These are phyloP conservation scores for Lasiurus borealis DNA, from an alignment of 2,113 vertebrate species.

Conservation along the genomic window DNA sequence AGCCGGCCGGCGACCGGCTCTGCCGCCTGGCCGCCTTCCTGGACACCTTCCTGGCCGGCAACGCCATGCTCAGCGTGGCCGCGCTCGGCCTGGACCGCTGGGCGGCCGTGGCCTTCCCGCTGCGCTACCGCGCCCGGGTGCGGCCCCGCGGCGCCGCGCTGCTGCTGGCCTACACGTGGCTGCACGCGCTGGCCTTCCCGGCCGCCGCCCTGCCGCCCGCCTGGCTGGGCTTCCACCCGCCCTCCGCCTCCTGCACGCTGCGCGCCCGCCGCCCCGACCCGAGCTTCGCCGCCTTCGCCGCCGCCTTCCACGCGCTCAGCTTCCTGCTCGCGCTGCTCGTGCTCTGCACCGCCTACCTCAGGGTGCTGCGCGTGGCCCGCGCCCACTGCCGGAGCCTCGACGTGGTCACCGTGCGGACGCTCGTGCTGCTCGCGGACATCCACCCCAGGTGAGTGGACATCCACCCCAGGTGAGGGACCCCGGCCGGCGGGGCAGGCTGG, in stretches of 20 bases:
- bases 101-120: slow-evolving; percentile 98
- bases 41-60: slow-evolving; percentile 97
- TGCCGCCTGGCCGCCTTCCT: slow-evolving; percentile 94
- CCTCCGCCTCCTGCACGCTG: slow-evolving; percentile 97
- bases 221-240: slow-evolving; percentile 96
- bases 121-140: slow-evolving; percentile 97
- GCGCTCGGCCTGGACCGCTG: slow-evolving; percentile 98
- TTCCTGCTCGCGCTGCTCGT: slow-evolving; percentile 96
- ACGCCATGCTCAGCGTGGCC: slow-evolving; percentile 98
- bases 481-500: too few species aligned
- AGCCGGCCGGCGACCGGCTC: slow-evolving; percentile 90
- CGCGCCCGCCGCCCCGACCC: slow-evolving; percentile 88
- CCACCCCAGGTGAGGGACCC: too few species aligned
- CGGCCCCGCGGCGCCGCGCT: slow-evolving; percentile 94
- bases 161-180: slow-evolving; percentile 96
- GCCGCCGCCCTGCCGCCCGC: slow-evolving; percentile 93
- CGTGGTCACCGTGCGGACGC: slow-evolving; percentile 99
- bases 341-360: slow-evolving; percentile 96
- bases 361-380: slow-evolving; percentile 97
- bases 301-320: slow-evolving; percentile 94
- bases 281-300: slow-evolving; percentile 94
- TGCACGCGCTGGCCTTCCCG: slow-evolving; percentile 97
- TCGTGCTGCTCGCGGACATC: slow-evolving; percentile 98
- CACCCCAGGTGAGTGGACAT: slow-evolving; percentile 97
- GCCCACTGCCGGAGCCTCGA: slow-evolving; percentile 99